Evolutionary conservation across 2,797 vertebrate genomes (phyloP).

Genomic region (Sebastes iracundus): DNA sequence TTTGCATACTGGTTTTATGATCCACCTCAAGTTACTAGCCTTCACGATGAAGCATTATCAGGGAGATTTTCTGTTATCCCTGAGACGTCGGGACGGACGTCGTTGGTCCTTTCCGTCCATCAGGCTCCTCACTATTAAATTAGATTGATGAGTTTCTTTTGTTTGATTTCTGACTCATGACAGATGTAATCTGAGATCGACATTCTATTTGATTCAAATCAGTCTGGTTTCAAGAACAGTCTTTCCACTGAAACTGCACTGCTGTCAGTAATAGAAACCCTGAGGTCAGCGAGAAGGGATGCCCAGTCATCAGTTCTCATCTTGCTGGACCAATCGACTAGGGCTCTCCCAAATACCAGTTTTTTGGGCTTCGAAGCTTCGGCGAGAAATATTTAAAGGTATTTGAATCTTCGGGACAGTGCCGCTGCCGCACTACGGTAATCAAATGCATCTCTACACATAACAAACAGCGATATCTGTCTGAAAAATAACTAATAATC

Average conservation of each 20-base stretch:
- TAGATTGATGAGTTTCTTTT: not conserved
- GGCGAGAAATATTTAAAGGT: too few relatives aligned
- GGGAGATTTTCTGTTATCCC: too few relatives aligned
- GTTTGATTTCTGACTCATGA: not conserved
- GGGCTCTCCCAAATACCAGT: too few relatives aligned
- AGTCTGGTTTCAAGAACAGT: not conserved
- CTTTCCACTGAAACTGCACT: not conserved
- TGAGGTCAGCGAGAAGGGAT: not conserved
- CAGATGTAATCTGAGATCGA: not conserved
- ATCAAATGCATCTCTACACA: too few relatives aligned
- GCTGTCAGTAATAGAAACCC: not conserved
- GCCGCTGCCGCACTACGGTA: too few relatives aligned
- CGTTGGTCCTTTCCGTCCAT: not conserved
- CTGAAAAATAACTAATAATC: too few relatives aligned
- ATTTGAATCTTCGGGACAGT: too few relatives aligned
- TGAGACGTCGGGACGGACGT: too few relatives aligned
- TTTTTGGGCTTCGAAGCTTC: too few relatives aligned
- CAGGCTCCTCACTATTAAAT: not conserved
- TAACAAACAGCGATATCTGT: too few relatives aligned
- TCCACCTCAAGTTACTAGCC: not conserved
- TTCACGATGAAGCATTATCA: too few relatives aligned
- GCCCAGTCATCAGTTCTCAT: not conserved
- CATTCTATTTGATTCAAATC: not conserved
- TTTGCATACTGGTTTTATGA: not conserved
- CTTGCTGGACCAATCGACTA: not conserved